phyloP scores from a whole-genome alignment of 2,797 vertebrate genomes.

The Vespertilio murinus region DNA sequence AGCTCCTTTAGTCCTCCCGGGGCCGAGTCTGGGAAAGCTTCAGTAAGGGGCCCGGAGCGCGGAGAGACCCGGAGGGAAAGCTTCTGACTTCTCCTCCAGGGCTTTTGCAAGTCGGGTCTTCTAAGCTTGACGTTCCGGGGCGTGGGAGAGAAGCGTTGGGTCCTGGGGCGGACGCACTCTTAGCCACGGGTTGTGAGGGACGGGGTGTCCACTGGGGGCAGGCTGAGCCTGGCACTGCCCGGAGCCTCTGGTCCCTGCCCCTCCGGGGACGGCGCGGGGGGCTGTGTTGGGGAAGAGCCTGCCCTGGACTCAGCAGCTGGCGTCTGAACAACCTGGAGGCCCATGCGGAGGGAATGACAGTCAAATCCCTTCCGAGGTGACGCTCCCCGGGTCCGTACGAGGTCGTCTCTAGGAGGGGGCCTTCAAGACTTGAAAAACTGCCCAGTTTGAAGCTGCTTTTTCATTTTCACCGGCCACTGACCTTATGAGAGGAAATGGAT shows the following conservation, averaged over 20 bases:
- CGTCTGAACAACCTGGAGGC: neutral
- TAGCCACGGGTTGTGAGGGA: neutral
- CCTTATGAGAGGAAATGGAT: neutral
- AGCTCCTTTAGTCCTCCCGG: neutral
- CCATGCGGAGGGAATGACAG: neutral
- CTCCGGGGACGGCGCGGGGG: neutral
- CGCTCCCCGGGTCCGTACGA: neutral
- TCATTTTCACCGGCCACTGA: conserved; percentile 4
- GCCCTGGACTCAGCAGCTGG: neutral
- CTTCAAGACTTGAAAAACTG: neutral
- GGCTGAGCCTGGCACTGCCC: neutral
- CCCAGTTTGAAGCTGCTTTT: neutral
- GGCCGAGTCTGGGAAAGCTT: neutral
- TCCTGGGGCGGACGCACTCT: neutral
- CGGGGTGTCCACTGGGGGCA: neutral
- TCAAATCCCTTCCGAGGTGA: neutral
- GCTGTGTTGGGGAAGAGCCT: neutral
- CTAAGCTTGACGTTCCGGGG: neutral
- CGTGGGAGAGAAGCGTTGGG: neutral
- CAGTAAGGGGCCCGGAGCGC: neutral
- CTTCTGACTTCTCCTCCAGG: neutral
- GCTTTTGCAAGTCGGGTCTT: neutral
- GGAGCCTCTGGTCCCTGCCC: neutral
- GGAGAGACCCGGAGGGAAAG: neutral
- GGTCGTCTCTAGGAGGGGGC: neutral